Evolutionary conservation across 2,888 invertebrate species (phyloP).

Genomic region (Anoncus sp.): DNA sequence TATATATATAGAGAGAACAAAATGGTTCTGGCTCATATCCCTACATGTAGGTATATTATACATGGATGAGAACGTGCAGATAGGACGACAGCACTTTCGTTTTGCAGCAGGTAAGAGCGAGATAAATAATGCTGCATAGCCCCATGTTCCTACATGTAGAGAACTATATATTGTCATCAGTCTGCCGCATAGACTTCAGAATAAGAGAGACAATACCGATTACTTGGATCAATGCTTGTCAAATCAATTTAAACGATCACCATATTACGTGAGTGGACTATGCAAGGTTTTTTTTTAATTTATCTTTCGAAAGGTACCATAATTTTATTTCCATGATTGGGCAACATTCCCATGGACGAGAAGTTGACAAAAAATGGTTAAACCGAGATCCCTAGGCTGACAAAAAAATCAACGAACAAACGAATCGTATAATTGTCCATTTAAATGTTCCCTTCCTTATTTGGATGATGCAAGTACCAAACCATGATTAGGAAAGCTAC

Average conservation of each 20-base stretch:
- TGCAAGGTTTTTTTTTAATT: too few relatives aligned
- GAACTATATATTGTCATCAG: background rate
- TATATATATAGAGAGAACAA: slow-evolving; percentile 18
- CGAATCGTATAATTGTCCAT: too few relatives aligned
- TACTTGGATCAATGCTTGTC: background rate
- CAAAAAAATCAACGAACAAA: too few relatives aligned
- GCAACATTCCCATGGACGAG: too few relatives aligned
- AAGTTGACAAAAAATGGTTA: too few relatives aligned
- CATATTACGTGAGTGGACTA: too few relatives aligned
- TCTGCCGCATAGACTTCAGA: too few relatives aligned
- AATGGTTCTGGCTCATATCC: slow-evolving; percentile 31
- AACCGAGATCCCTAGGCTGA: too few relatives aligned
- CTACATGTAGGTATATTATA: slow-evolving; percentile 36
- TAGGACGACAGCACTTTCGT: slow-evolving; percentile 50
- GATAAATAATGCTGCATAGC: slow-evolving; percentile 40
- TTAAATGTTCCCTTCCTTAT: too few relatives aligned
- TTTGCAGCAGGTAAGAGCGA: slow-evolving; percentile 34
- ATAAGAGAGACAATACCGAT: background rate
- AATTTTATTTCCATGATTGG: too few relatives aligned
- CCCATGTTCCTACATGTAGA: background rate
- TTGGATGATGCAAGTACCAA: too few relatives aligned
- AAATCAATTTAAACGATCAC: background rate
- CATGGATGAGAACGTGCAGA: slow-evolving; percentile 52
- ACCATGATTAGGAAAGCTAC: too few relatives aligned
- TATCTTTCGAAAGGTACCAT: background rate